A percentile compares a stretch with the other conserved stretches of the same genome.
Conservation (phyloP, 2,797 vertebrate genomes). For the Oreortyx pictus region DNA sequence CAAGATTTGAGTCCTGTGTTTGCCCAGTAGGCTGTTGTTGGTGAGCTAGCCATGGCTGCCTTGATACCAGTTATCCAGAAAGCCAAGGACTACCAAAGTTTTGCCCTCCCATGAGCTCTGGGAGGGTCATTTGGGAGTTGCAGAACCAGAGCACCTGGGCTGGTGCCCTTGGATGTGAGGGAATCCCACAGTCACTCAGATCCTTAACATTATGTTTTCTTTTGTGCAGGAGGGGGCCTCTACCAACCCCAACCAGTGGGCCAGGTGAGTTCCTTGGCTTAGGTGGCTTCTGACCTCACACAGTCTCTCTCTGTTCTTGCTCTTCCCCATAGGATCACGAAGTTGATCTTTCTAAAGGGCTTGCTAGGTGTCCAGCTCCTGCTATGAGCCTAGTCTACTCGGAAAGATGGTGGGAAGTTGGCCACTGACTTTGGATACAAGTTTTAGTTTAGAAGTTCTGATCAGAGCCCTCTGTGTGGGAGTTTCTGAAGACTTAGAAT, state of each 20-base stretch:
- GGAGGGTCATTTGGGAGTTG: accelerated
- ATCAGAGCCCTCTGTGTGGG: not conserved
- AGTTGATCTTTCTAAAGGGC: not conserved
- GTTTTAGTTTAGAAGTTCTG: not conserved
- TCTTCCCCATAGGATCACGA: not conserved
- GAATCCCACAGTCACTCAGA: accelerated
- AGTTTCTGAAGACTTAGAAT: not conserved
- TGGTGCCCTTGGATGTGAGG: not conserved
- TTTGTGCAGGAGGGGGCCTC: conserved; percentile 83
- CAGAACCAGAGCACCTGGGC: not conserved
- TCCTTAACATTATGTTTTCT: conserved; percentile 42
- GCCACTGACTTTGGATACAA: not conserved
- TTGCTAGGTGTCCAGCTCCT: not conserved
- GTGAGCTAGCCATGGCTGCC: not conserved
- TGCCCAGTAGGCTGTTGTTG: not conserved
- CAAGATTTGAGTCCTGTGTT: accelerated
- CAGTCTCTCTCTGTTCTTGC: not conserved
- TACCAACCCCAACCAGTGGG: conserved; percentile 78
- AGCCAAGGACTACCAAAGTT: not conserved
- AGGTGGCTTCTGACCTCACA: not conserved
- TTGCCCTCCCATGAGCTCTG: not conserved
- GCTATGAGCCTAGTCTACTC: accelerated
- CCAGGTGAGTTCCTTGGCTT: conserved; percentile 73
- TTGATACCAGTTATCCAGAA: not conserved
- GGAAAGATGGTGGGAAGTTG: not conserved